Conservation (phyloP, 2,113 vertebrate species). For the Coreoperca whiteheadi region DNA sequence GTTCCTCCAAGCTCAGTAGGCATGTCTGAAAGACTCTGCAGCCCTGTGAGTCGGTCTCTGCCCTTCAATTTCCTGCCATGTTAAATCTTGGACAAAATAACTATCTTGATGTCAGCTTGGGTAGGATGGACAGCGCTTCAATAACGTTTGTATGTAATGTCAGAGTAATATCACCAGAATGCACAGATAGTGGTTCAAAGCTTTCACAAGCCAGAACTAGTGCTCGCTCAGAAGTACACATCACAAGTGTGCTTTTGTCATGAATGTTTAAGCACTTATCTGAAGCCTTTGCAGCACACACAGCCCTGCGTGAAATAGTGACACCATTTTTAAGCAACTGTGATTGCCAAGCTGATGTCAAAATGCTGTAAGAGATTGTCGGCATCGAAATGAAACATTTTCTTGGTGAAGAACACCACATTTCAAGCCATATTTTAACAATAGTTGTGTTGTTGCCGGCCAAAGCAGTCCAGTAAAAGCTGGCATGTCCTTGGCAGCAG, state of each 20-base stretch:
- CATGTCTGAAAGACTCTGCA: conserved; percentile 58
- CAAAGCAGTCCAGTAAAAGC: conserved; percentile 52
- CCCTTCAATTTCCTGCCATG: conserved; percentile 69
- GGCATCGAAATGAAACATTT: conserved; percentile 63
- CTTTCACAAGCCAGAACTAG: background rate
- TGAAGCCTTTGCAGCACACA: conserved; percentile 11
- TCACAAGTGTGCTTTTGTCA: conserved; percentile 5
- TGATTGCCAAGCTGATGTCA: conserved; percentile 43
- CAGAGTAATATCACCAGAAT: conserved; percentile 24
- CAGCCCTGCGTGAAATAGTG: conserved; percentile 23
- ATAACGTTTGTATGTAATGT: conserved; percentile 33
- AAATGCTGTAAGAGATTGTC: conserved; percentile 41
- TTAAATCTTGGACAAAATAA: conserved; percentile 57
- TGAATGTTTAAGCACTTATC: conserved; percentile 29
- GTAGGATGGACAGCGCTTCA: conserved; percentile 49
- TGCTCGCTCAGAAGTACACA: background rate
- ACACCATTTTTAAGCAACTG: conserved; percentile 10
- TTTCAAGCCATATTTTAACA: conserved; percentile 65
- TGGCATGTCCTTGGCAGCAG: conserved; percentile 54
- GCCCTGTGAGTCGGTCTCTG: conserved; percentile 53
- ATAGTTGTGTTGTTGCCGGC: conserved; percentile 56
- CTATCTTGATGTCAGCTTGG: conserved; percentile 49
- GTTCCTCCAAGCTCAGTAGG: conserved; percentile 51
- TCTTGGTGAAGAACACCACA: conserved; percentile 56
- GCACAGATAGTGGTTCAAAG: background rate